These are phyloP conservation scores for Ceratina japonica DNA, from an alignment of 1,140 invertebrate genomes.

Conservation along the genomic window DNA sequence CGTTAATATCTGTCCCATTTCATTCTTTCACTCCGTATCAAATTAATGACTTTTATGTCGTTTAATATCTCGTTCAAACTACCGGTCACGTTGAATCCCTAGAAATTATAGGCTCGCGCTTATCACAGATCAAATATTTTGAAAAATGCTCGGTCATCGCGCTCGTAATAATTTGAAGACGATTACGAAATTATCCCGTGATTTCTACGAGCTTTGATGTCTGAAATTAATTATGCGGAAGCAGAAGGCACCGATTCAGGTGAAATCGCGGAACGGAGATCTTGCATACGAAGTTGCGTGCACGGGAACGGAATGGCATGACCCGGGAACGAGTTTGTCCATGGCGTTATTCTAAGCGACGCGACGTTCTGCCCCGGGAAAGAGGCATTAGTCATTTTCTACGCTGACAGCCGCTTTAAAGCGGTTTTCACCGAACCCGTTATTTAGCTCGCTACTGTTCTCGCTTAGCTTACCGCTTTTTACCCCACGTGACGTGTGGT, in stretches of 20 bases:
- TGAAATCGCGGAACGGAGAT: not conserved
- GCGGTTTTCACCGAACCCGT: conserved; percentile 55
- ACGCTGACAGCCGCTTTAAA: conserved; percentile 61
- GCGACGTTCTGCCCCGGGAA: conserved; percentile 45
- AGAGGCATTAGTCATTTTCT: conserved; percentile 64
- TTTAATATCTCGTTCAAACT: no score
- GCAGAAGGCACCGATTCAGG: not conserved
- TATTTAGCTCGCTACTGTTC: conserved; percentile 53
- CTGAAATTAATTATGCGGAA: not conserved
- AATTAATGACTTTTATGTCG: no score
- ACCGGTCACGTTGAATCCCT: no score
- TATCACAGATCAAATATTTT: no score
- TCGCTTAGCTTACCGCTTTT: conserved; percentile 33
- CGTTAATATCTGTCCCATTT: no score
- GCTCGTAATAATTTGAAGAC: no score
- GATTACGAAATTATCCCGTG: no score
- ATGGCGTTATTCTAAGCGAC: conserved; percentile 61
- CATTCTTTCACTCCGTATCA: no score
- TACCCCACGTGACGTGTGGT: conserved; percentile 23
- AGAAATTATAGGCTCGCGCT: no score
- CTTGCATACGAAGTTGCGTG: not conserved
- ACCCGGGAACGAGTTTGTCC: conserved; percentile 47
- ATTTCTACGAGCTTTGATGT: no score
- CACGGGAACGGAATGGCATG: not conserved
- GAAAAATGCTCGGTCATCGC: no score